Evolutionary conservation across 1,140 invertebrate species (phyloP).

Genomic region (Leptinotarsa texana): DNA sequence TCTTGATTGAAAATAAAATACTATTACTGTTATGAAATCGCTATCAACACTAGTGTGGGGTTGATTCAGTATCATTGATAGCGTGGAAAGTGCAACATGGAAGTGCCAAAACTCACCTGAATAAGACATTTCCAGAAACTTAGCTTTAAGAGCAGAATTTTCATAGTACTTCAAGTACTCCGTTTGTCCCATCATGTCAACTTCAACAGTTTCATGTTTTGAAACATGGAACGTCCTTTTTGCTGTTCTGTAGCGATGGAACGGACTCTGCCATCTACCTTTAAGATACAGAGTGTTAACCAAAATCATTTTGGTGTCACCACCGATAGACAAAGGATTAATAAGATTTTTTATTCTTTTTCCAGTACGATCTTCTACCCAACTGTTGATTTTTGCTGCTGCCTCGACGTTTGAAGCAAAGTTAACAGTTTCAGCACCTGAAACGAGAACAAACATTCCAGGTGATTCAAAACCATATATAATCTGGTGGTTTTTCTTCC

Average conservation of each 20-base stretch:
- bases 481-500: slow-evolving; percentile 30
- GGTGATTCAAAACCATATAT: too few species aligned
- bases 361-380: slow-evolving; percentile 73
- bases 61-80: too few species aligned
- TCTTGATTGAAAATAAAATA: too few species aligned
- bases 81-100: too few species aligned
- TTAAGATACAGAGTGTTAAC: slow-evolving; percentile 87
- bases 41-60: too few species aligned
- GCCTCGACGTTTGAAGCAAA: slow-evolving; percentile 56
- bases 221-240: slow-evolving; percentile 56
- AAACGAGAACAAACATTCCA: slow-evolving; percentile 18
- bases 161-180: slow-evolving; percentile 58
- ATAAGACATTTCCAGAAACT: slow-evolving; percentile 65
- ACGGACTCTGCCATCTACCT: slow-evolving; percentile 62
- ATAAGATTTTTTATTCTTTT: slow-evolving; percentile 73
- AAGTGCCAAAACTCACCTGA: slow-evolving; percentile 44
- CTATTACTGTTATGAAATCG: too few species aligned
- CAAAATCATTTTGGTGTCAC: slow-evolving; percentile 67
- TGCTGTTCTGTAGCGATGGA: slow-evolving; percentile 56
- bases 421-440: slow-evolving; percentile 59
- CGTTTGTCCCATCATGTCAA: slow-evolving; percentile 34
- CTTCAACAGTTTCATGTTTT: slow-evolving; percentile 46
- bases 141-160: slow-evolving; percentile 57
- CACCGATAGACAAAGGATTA: slow-evolving; percentile 58
- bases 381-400: slow-evolving; percentile 67